Percentiles rank a stretch among this genome's conserved stretches.
Conservation (phyloP, 2,113 vertebrate species). For the Cinclus mexicanus region DNA sequence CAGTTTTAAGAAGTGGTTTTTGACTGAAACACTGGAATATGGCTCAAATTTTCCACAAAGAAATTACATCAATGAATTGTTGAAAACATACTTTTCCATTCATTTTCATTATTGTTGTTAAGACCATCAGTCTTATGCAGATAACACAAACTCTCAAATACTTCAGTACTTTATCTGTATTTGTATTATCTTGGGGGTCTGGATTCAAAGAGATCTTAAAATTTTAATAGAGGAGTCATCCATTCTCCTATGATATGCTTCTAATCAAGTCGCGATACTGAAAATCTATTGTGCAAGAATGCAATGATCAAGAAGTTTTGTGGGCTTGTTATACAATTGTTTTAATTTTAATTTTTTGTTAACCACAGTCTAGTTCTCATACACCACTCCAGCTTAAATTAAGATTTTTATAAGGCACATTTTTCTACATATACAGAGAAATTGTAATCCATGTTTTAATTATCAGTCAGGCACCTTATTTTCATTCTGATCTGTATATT, state of each 20-base stretch:
- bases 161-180: background rate
- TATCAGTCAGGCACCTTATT: background rate
- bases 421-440: background rate
- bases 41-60: background rate
- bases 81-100: background rate
- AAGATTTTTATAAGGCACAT: fast-evolving
- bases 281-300: background rate
- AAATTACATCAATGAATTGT: background rate
- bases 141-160: background rate
- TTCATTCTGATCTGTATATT: background rate
- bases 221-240: background rate
- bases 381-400: background rate
- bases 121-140: background rate
- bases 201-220: background rate
- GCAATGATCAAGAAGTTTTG: background rate
- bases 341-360: background rate
- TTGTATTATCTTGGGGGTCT: background rate
- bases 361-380: background rate
- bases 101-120: background rate
- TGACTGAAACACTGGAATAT: background rate
- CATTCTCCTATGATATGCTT: background rate
- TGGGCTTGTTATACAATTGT: background rate
- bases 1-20: background rate
- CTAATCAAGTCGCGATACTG: background rate
- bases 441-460: background rate